Evolutionary conservation across 2,888 invertebrate genomes (phyloP).

Genomic region (Cetonia aurata): DNA sequence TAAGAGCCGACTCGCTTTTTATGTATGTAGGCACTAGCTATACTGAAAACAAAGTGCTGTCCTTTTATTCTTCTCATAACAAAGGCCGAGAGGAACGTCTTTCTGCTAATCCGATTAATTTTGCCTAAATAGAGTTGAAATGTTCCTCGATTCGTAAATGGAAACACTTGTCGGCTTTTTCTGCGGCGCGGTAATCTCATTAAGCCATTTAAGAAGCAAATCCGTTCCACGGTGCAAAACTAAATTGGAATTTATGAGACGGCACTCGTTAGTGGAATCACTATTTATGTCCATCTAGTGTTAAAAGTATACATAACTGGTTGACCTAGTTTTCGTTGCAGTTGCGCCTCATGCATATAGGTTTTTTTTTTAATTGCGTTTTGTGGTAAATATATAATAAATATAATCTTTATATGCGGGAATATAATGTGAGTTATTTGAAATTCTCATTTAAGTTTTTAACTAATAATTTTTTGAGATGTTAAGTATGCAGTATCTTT

Average conservation of each 20-base stretch:
- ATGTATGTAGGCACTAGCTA: neutral
- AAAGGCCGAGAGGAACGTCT: constrained; percentile 8
- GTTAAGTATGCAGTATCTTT: too few species aligned
- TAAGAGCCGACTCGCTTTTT: neutral
- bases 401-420: neutral
- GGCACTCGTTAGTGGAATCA: constrained; percentile 10
- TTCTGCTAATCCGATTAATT: constrained; percentile 26
- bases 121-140: constrained; percentile 29
- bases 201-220: constrained; percentile 28
- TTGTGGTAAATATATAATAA: too few species aligned
- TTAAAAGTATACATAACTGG: constrained; percentile 7
- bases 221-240: constrained; percentile 22
- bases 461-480: too few species aligned
- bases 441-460: too few species aligned
- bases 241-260: constrained; percentile 12
- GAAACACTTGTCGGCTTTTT: constrained; percentile 26
- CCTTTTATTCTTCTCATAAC: constrained; percentile 18
- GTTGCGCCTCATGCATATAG: neutral
- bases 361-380: too few species aligned
- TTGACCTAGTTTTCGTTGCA: constrained; percentile 19
- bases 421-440: constrained; percentile 3
- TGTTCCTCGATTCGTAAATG: constrained; percentile 21
- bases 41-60: constrained; percentile 13
- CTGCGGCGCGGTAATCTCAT: constrained; percentile 9
- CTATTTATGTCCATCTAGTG: constrained; percentile 10